These are phyloP conservation scores for Yponomeuta plumbellus DNA, from an alignment of 2,888 invertebrate genomes.

Conservation along the genomic window DNA sequence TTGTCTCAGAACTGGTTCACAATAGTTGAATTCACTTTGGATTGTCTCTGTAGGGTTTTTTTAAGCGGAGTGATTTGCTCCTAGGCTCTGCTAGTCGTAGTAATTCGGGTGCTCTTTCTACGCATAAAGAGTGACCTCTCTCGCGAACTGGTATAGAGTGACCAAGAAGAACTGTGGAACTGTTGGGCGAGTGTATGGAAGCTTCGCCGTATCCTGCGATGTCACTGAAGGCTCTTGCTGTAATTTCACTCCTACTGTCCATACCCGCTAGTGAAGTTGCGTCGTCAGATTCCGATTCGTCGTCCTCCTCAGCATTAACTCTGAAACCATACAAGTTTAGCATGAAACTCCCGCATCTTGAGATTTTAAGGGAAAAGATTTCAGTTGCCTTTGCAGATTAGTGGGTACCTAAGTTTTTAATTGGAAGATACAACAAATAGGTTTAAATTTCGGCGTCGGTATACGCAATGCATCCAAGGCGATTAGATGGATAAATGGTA, in stretches of 20 bases:
- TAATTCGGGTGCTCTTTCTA: slow-evolving; percentile 48
- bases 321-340: slow-evolving; percentile 35
- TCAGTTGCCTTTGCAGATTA: too few species aligned
- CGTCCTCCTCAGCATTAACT: slow-evolving; percentile 43
- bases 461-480: too few species aligned
- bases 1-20: not conserved
- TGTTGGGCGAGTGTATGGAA: slow-evolving; percentile 37
- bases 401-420: too few species aligned
- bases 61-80: slow-evolving; percentile 63
- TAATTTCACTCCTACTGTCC: slow-evolving; percentile 45
- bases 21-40: slow-evolving; percentile 30
- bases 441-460: too few species aligned
- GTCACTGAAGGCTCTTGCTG: slow-evolving; percentile 33
- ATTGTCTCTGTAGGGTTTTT: slow-evolving; percentile 36
- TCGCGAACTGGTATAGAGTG: slow-evolving; percentile 36
- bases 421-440: too few species aligned
- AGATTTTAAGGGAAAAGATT: too few species aligned
- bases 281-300: slow-evolving; percentile 32
- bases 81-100: slow-evolving; percentile 49
- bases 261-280: slow-evolving; percentile 32
- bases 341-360: too few species aligned
- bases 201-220: slow-evolving; percentile 42
- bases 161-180: slow-evolving; percentile 31
- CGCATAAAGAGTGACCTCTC: slow-evolving; percentile 54
- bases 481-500: too few species aligned